Conservation (phyloP, 2,797 vertebrate genomes). For the Muraenolepis orangiensis region DNA sequence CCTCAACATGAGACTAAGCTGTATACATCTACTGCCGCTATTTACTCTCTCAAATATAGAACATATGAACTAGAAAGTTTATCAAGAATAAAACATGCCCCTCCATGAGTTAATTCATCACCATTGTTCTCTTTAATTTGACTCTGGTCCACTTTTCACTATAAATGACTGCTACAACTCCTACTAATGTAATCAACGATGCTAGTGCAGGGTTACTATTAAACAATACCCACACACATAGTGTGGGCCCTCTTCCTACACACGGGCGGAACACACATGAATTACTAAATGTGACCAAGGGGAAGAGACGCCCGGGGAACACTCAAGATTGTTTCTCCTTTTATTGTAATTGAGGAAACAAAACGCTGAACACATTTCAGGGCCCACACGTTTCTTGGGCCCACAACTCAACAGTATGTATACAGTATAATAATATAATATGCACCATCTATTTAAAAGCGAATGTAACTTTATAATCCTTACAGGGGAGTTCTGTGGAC, state of each 20-base stretch:
- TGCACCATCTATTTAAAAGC: conserved; percentile 55
- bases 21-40: neutral
- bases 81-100: no score
- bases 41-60: neutral
- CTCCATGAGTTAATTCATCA: no score
- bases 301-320: conserved; percentile 52
- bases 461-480: conserved; percentile 21
- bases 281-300: conserved; percentile 1
- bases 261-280: conserved; percentile 44
- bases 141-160: no score
- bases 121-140: no score
- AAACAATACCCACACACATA: neutral
- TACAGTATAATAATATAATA: conserved; percentile 39
- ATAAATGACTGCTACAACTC: no score
- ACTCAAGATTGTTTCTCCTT: conserved; percentile 39
- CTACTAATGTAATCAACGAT: no score
- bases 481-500: conserved; percentile 37
- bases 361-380: conserved; percentile 66
- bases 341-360: conserved; percentile 63
- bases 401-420: conserved; percentile 56
- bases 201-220: no score
- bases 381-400: conserved; percentile 48
- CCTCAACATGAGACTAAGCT: no score
- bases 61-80: no score
- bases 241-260: no score